phyloP scores from a whole-genome alignment of 2,113 vertebrate genomes.

The Rhinichthys klamathensis region DNA sequence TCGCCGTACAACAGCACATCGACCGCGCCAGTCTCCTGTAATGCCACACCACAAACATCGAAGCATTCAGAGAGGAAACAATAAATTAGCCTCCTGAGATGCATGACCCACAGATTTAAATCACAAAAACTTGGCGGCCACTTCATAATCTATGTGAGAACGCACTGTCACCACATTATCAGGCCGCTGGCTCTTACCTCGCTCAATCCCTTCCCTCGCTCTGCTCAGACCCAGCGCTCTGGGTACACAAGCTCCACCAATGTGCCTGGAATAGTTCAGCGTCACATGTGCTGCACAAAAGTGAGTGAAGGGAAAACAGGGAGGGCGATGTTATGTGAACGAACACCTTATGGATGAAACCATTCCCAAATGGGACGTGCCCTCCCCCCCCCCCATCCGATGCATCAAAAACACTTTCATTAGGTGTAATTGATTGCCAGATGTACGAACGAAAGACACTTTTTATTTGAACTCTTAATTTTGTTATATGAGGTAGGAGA shows the following conservation, averaged over 20 bases:
- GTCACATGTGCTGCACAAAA: constrained; percentile 69
- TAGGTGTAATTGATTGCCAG: background rate
- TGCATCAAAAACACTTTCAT: background rate
- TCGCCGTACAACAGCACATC: background rate
- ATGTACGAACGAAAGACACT: background rate
- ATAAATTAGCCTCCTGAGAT: constrained; percentile 59
- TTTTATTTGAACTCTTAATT: too few species aligned
- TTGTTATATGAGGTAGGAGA: too few species aligned
- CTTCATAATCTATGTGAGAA: constrained; percentile 13
- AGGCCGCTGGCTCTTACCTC: constrained; percentile 4
- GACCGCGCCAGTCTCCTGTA: background rate
- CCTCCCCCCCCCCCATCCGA: background rate
- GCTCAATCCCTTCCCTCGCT: background rate
- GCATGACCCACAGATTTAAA: background rate
- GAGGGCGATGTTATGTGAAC: constrained; percentile 40
- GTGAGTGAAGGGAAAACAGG: constrained; percentile 48
- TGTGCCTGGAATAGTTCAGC: constrained; percentile 63
- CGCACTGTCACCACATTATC: constrained; percentile 12
- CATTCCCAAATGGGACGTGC: background rate
- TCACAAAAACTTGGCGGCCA: constrained; percentile 13
- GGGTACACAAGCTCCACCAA: background rate
- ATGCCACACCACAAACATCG: background rate
- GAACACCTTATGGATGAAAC: background rate
- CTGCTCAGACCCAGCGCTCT: background rate
- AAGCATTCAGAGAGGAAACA: constrained; percentile 53